Evolutionary conservation across 1,140 invertebrate species (phyloP).

Genomic region (Cydia amplana): DNA sequence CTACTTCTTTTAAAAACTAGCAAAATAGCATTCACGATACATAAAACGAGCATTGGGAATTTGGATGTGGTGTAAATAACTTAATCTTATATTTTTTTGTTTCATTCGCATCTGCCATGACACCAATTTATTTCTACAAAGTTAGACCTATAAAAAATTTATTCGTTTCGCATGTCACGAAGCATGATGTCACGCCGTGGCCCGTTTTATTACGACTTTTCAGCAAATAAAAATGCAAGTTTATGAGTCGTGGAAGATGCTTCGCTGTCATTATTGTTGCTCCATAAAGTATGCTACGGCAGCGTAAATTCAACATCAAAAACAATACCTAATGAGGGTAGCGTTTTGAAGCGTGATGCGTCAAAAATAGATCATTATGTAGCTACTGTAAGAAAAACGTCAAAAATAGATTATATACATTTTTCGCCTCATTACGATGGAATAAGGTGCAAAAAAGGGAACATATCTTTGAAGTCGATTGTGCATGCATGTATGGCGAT

Average conservation of each 20-base stretch:
- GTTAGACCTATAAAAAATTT: background rate
- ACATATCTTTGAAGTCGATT: background rate
- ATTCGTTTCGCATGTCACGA: slow-evolving; percentile 12
- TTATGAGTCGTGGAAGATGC: slow-evolving; percentile 16
- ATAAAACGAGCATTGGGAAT: no score
- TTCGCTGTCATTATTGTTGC: slow-evolving; percentile 10
- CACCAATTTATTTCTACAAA: slow-evolving; percentile 22
- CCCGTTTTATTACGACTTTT: slow-evolving; percentile 13
- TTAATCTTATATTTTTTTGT: background rate
- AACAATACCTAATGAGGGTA: slow-evolving; percentile 6
- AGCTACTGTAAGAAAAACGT: background rate
- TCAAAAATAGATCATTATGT: no score
- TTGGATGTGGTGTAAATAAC: background rate
- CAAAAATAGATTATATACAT: background rate
- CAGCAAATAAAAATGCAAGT: slow-evolving; percentile 19
- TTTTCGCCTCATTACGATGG: no score
- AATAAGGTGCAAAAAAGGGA: no score
- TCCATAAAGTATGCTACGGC: background rate
- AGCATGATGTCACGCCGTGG: slow-evolving; percentile 11
- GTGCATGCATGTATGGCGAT: background rate
- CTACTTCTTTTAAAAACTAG: no score
- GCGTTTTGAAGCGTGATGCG: background rate
- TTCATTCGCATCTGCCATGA: background rate
- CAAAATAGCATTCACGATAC: no score
- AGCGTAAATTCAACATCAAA: background rate